Base-by-base conservation (phyloP, 2,797 vertebrate species). In the Orientallactaga sibirica region DNA sequence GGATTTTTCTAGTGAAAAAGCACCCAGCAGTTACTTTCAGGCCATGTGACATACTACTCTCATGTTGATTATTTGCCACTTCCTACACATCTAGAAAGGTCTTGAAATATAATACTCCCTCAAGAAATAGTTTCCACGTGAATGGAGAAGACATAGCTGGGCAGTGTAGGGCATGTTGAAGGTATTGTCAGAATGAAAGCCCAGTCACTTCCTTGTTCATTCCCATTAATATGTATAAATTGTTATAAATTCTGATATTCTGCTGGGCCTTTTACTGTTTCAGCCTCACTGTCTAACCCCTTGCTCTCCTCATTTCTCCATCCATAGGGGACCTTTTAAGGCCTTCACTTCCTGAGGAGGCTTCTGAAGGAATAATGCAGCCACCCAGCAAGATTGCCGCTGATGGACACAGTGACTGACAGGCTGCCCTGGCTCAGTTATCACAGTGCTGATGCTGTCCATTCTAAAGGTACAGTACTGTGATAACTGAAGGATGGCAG, bases 401-500 rank as follows among this genome's bases (percentile, higher is more conserved):
- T 22, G 48, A 62, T 24, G 10, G 48, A 85, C 18, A 0, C 87
- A 48, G 93, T 98, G 98, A 98, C 98, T 98, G 98, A 98, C 99
- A 98, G 99, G 99, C 99, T 99, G 99, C 99, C 99, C 99, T 99
- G 99, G 99, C 99, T 99, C 99, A 99, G 99, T 99, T 99, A 99
- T 99, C 99, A 99, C 99, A 99, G 99, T 99, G 99, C 99, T 99
- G 99, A 99, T 99, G 99, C 99, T 99, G 99, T 99, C 99, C 98
- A 98, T 99, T 99, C 99, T 99, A 99, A 99, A 99, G 99, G 99
- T 99, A 99, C 99, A 99, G 99, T 99, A 99, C 99, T 99, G 99
- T 99, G 99, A 99, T 99, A 99, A 99, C 99, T 99, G 99, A 99
- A 99, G 99, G 99, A 99, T 99, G 99, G 99, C 98, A 98, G 99